Evolutionary conservation across 2,888 invertebrate genomes (phyloP), one percentile per base, ranked within the genome.

Genomic region (Ptilodon capucinus): DNA sequence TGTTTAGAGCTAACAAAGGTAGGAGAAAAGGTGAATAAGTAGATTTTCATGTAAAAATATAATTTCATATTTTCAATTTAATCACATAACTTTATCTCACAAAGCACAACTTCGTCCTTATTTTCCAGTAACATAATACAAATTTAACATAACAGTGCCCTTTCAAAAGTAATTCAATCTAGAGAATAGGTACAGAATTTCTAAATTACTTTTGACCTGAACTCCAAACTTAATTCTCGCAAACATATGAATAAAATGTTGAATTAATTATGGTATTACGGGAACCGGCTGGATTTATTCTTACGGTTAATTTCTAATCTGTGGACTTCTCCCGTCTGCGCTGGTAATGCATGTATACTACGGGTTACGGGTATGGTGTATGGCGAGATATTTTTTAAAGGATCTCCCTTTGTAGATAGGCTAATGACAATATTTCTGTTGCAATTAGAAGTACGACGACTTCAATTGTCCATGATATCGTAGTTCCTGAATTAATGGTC

Each of bases 221-320:
- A 47, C 49, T 60, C 58, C 42, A 41, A 46, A 56, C 51, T 46
- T 57, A 63, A 65, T 54, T 63, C 60, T 40, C 5, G 34, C 53
- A 54, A 57, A 61, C 60, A 49, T 54, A 64, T 58, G 66, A 66
- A 65, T 60, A 63, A 63, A 64, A 55, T 66, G 54, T 50, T 48
- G 54, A 65, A 65, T 65, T 65, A 66, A 65, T 66, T 60, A 40
- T 11, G 25, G 40, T 16, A 23, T 23, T 40, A 40, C 25, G 21
- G 9, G 2, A 1, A 6, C 16, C 25, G 25, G 40, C 40, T 25
- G 25, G 25, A 23, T 40, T 40, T 25, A 40, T 40, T 40, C 40
- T 23, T 40, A 40, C 40, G 14, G 23, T 11, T 40, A 40, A 40
- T 40, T 40, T 40, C 40, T 40, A 40, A 40, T 40, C 40, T 40